These are phyloP conservation scores for Linurgus olivaceus DNA, from an alignment of 2,797 vertebrate genomes.

Conservation along the genomic window DNA sequence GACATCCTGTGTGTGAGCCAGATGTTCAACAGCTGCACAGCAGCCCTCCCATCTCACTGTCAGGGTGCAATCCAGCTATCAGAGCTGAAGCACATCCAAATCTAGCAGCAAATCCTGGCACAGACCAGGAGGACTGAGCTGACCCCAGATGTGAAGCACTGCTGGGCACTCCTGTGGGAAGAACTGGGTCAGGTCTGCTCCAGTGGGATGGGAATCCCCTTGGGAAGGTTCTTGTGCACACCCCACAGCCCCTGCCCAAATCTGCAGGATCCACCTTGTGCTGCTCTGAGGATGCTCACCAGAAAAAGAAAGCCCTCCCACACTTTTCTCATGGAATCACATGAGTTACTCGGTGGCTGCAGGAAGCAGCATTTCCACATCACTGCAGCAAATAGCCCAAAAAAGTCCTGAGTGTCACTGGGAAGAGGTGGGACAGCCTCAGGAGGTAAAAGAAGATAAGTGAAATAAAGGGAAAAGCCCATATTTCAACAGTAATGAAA, in stretches of 20 bases:
- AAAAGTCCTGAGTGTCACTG: constrained; percentile 56
- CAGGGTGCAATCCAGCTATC: background rate
- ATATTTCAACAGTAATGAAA: background rate
- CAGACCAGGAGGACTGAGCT: background rate
- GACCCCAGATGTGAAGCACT: background rate
- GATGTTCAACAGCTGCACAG: constrained; percentile 44
- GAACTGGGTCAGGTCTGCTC: accelerated
- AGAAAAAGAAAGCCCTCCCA: constrained; percentile 35
- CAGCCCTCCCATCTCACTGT: background rate
- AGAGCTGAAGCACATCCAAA: background rate
- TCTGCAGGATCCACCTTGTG: background rate
- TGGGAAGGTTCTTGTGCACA: background rate
- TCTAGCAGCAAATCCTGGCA: background rate
- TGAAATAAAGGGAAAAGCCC: constrained; percentile 49
- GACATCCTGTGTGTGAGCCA: background rate
- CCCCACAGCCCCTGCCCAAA: too few relatives aligned
- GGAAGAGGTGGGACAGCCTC: constrained; percentile 18
- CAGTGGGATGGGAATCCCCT: accelerated
- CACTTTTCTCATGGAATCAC: constrained; percentile 51
- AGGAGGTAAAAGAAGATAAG: constrained; percentile 17
- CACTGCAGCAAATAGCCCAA: background rate
- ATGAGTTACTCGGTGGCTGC: background rate
- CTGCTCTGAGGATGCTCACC: background rate
- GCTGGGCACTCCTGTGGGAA: background rate
- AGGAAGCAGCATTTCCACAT: constrained; percentile 56